A percentile compares a stretch with the other conserved stretches of the same genome.
phyloP scores from a whole-genome alignment of 2,113 vertebrate genomes.

The Sterrhoptilus dennistouni region DNA sequence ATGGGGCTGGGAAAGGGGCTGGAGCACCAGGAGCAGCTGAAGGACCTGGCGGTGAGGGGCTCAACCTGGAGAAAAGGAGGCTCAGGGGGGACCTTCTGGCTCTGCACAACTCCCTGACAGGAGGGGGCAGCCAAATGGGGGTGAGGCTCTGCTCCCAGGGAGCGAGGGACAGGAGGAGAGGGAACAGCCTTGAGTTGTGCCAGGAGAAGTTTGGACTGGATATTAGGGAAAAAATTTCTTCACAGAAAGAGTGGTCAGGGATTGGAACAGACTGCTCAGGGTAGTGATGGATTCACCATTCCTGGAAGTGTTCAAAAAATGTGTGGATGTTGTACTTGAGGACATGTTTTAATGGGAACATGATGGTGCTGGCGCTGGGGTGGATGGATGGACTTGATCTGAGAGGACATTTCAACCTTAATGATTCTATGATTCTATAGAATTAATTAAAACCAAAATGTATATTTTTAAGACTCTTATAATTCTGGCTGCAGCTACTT shows the following conservation, averaged over 20 bases:
- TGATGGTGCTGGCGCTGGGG: neutral
- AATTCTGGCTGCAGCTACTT: neutral
- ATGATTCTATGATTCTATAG: accelerated
- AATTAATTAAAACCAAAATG: neutral
- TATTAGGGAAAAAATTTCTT: neutral
- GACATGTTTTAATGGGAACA: neutral
- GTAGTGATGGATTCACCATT: neutral
- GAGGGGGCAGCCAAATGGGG: neutral
- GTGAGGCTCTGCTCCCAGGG: neutral
- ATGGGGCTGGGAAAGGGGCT: accelerated
- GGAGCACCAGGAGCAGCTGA: neutral
- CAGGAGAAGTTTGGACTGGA: neutral
- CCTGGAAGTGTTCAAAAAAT: neutral
- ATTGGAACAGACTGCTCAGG: neutral
- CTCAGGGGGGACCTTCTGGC: neutral
- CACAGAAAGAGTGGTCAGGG: neutral
- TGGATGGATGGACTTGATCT: neutral
- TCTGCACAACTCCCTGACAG: neutral
- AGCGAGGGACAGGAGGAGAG: neutral
- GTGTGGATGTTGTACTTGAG: accelerated
- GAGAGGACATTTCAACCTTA: neutral
- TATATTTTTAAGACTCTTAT: neutral
- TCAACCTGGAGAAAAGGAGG: neutral
- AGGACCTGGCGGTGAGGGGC: neutral
- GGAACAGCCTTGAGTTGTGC: neutral